These are phyloP conservation scores for Neolamprologus ventralis DNA, from an alignment of 2,113 vertebrate species.

Conservation along the genomic window DNA sequence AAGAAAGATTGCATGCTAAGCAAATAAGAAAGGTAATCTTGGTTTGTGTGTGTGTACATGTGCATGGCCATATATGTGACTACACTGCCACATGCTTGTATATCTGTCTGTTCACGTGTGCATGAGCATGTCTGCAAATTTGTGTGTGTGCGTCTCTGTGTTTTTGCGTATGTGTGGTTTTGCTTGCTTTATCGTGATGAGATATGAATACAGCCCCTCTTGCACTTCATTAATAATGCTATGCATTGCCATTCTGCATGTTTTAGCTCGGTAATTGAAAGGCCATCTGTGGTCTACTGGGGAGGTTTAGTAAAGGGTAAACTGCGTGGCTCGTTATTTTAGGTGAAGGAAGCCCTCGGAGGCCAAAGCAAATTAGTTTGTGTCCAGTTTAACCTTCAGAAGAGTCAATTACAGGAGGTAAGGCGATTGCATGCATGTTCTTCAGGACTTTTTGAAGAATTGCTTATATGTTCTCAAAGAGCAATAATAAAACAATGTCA, in stretches of 20 bases:
- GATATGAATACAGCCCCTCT: conserved; percentile 7
- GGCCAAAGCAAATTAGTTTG: conserved; percentile 59
- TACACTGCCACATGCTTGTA: neutral
- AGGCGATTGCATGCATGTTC: conserved; percentile 27
- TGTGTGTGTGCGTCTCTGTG: neutral
- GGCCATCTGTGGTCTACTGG: conserved; percentile 59
- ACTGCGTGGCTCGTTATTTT: conserved; percentile 62
- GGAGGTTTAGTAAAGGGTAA: conserved; percentile 62
- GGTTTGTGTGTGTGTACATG: neutral
- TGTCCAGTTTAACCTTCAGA: conserved; percentile 68
- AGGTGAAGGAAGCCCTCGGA: conserved; percentile 24
- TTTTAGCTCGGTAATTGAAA: conserved; percentile 63
- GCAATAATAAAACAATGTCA: conserved; percentile 29
- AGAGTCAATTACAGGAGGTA: conserved; percentile 37
- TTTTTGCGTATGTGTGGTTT: neutral
- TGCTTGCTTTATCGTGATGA: neutral
- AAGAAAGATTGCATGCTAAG: conserved; percentile 52
- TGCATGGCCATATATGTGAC: neutral
- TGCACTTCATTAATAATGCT: conserved; percentile 56
- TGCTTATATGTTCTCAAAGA: neutral
- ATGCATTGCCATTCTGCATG: conserved; percentile 55
- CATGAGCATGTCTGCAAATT: neutral
- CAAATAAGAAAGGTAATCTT: conserved; percentile 53
- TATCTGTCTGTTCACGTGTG: neutral
- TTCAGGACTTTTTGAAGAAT: neutral